phyloP scores from a whole-genome alignment of 2,888 invertebrate species.

The Masnerella sp. region DNA sequence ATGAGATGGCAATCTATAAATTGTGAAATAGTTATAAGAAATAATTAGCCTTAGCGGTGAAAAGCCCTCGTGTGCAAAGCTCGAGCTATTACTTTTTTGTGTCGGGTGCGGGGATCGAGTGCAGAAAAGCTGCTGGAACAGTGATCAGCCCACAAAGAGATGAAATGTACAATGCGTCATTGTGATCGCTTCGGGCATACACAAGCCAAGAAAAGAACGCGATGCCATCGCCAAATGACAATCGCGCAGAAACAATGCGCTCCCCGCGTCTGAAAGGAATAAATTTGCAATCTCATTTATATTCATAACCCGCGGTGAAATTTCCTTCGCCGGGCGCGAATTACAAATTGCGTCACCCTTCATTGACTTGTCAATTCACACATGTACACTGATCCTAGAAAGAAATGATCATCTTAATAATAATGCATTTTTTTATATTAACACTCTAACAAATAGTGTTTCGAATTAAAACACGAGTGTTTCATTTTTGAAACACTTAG shows the following conservation, averaged over 20 bases:
- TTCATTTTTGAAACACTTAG: too few species aligned
- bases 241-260: slow-evolving; percentile 54
- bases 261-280: slow-evolving; percentile 29
- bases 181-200: slow-evolving; percentile 57
- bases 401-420: not conserved
- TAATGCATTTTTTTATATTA: too few species aligned
- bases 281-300: slow-evolving; percentile 41
- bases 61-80: slow-evolving; percentile 38
- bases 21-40: slow-evolving; percentile 20
- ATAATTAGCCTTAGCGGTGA: slow-evolving; percentile 40
- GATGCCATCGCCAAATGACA: slow-evolving; percentile 46
- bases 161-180: slow-evolving; percentile 61
- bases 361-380: slow-evolving; percentile 10
- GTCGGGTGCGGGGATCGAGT: slow-evolving; percentile 35
- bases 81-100: slow-evolving; percentile 54
- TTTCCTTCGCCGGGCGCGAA: slow-evolving; percentile 1
- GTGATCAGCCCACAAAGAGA: slow-evolving; percentile 60
- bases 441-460: too few species aligned
- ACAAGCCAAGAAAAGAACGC: slow-evolving; percentile 53
- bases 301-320: slow-evolving; percentile 17
- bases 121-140: slow-evolving; percentile 51
- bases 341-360: slow-evolving; percentile 3
- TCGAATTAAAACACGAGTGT: too few species aligned
- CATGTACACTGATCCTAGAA: too few species aligned
- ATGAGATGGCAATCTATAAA: slow-evolving; percentile 1